phyloP scores from a whole-genome alignment of 2,797 vertebrate genomes.

The Megalops cyprinoides region DNA sequence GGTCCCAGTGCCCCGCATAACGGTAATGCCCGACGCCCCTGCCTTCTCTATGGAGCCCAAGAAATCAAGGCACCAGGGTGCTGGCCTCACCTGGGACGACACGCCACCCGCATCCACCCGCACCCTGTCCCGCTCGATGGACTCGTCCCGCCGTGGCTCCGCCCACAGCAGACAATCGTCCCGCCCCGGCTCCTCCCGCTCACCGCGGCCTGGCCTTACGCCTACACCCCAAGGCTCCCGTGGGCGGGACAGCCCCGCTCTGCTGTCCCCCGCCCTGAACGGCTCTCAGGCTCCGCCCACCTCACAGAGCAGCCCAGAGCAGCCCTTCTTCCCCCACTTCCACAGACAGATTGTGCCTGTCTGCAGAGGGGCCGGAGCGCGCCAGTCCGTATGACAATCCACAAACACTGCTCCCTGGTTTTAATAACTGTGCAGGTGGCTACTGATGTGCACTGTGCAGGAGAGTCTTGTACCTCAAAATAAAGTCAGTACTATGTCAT shows the following conservation, averaged over 20 bases:
- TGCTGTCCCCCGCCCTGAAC: slow-evolving; percentile 25
- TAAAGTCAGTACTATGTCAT: slow-evolving; percentile 35
- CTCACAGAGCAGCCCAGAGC: slow-evolving; percentile 35
- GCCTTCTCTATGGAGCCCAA: slow-evolving; percentile 16
- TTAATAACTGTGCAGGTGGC: slow-evolving; percentile 1
- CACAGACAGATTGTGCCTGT: slow-evolving; percentile 36
- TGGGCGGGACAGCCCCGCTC: neutral
- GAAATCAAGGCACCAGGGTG: slow-evolving; percentile 19
- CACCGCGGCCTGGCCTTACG: slow-evolving; percentile 16
- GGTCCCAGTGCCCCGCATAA: slow-evolving; percentile 21
- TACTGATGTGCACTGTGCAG: neutral
- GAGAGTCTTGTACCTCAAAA: slow-evolving; percentile 39
- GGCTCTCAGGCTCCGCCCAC: slow-evolving; percentile 38
- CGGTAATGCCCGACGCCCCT: slow-evolving; percentile 13
- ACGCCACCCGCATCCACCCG: slow-evolving; percentile 33
- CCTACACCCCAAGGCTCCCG: too few species aligned
- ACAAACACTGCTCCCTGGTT: neutral
- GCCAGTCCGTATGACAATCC: slow-evolving; percentile 30
- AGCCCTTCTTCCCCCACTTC: slow-evolving; percentile 26
- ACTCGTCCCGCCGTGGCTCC: slow-evolving; percentile 33
- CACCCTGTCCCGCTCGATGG: slow-evolving; percentile 33
- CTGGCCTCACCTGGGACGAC: slow-evolving; percentile 39
- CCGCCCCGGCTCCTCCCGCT: slow-evolving; percentile 43
- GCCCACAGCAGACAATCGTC: slow-evolving; percentile 25
- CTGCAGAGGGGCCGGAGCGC: slow-evolving; percentile 28